phyloP scores from a whole-genome alignment of 2,113 vertebrate genomes.

The Hepsetus odoe region DNA sequence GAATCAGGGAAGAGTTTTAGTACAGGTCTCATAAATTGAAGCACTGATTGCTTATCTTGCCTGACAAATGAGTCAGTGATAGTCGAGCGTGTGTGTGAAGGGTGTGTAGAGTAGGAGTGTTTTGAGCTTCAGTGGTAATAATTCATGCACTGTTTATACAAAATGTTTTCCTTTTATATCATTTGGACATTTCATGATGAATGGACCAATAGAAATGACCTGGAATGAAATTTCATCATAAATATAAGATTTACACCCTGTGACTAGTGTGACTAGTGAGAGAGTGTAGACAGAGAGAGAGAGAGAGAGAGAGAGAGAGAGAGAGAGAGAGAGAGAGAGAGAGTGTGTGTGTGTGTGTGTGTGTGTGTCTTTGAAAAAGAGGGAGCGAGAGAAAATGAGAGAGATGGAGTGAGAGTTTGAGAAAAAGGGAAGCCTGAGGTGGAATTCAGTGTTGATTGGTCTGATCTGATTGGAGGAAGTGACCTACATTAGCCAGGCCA shows the following conservation, averaged over 20 bases:
- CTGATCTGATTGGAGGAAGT: neutral
- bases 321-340: neutral
- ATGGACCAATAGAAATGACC: no score
- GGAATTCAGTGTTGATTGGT: neutral
- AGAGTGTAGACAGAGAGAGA: no score
- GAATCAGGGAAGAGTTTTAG: neutral
- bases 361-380: no score
- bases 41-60: neutral
- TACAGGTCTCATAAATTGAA: neutral
- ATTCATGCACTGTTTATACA: neutral
- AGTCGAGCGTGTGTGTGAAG: neutral
- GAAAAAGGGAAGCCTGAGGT: neutral
- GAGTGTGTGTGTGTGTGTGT: no score
- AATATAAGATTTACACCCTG: no score
- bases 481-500: neutral
- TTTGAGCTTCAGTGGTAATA: neutral
- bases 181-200: no score
- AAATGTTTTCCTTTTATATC: no score
- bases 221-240: no score
- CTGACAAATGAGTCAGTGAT: conserved; percentile 8
- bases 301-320: no score
- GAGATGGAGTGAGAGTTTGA: neutral
- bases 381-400: neutral
- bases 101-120: neutral
- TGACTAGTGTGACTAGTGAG: no score